Evolutionary conservation across 2,113 vertebrate species (phyloP).

Genomic region (Isichthys henryi): DNA sequence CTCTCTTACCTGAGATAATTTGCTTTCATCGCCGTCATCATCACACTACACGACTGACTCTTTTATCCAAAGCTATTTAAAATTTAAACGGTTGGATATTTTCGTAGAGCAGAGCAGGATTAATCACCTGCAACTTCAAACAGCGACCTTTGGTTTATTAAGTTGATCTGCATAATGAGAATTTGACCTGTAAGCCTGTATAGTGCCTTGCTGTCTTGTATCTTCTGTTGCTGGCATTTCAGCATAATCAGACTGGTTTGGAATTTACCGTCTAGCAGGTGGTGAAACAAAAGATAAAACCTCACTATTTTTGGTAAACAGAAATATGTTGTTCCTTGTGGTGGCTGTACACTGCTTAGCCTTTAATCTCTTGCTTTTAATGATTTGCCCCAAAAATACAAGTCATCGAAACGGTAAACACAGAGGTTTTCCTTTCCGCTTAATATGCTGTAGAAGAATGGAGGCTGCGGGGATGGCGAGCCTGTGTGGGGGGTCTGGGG

Average conservation of each 20-base stretch:
- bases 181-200: neutral
- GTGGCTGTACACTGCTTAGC: neutral
- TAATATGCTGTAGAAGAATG: neutral
- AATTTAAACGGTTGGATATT: constrained; percentile 1
- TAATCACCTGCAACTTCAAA: neutral
- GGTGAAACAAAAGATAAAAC: neutral
- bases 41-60: neutral
- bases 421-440: neutral
- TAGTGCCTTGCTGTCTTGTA: neutral
- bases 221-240: neutral
- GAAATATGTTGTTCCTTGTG: neutral
- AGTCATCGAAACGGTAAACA: neutral
- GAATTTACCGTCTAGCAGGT: neutral
- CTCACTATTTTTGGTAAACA: neutral
- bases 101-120: neutral
- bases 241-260: neutral
- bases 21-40: neutral
- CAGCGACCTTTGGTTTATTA: neutral
- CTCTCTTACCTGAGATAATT: neutral
- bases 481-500: neutral
- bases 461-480: neutral
- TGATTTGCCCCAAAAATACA: neutral
- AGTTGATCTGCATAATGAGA: neutral
- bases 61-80: neutral
- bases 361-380: neutral